These are phyloP conservation scores for Hypomecis punctinalis DNA, from an alignment of 2,888 invertebrate genomes.

Conservation along the genomic window DNA sequence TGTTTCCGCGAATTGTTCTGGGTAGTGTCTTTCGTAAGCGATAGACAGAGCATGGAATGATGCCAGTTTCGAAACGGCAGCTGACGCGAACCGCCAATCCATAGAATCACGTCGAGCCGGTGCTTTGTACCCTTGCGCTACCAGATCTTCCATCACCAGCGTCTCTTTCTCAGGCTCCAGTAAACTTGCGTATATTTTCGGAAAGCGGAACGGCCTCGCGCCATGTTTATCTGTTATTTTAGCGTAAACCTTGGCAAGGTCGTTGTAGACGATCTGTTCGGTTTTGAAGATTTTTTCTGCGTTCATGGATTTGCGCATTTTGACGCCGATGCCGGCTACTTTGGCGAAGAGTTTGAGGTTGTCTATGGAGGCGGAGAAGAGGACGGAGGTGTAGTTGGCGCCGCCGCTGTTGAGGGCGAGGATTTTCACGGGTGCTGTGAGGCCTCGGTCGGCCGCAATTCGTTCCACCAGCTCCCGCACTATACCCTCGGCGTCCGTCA, in stretches of 20 bases:
- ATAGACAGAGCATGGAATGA: constrained; percentile 70
- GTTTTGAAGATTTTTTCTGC: constrained; percentile 47
- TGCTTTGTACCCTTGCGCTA: constrained; percentile 50
- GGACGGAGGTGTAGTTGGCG: constrained; percentile 57
- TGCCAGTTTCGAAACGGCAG: constrained; percentile 56
- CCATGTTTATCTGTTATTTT: constrained; percentile 47
- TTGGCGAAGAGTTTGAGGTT: constrained; percentile 60
- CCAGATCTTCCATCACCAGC: constrained; percentile 62
- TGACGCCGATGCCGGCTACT: constrained; percentile 52
- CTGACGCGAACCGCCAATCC: constrained; percentile 58
- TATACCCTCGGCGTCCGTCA: constrained; percentile 53
- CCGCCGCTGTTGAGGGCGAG: constrained; percentile 55
- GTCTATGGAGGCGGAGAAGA: constrained; percentile 50
- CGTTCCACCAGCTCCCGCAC: constrained; percentile 49
- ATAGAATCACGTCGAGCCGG: constrained; percentile 49
- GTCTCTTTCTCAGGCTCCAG: constrained; percentile 50
- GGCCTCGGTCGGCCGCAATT: constrained; percentile 47
- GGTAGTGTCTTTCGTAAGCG: constrained; percentile 60
- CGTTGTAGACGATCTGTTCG: constrained; percentile 52
- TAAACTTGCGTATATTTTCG: constrained; percentile 53
- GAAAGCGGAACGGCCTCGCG: constrained; percentile 50
- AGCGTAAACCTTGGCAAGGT: constrained; percentile 44
- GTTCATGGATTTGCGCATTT: constrained; percentile 46
- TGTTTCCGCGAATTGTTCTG: constrained; percentile 48
- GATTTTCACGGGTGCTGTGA: constrained; percentile 43